Evolutionary conservation across 2,797 vertebrate genomes (phyloP).

Genomic region (Enteromius unitaeniatus): DNA sequence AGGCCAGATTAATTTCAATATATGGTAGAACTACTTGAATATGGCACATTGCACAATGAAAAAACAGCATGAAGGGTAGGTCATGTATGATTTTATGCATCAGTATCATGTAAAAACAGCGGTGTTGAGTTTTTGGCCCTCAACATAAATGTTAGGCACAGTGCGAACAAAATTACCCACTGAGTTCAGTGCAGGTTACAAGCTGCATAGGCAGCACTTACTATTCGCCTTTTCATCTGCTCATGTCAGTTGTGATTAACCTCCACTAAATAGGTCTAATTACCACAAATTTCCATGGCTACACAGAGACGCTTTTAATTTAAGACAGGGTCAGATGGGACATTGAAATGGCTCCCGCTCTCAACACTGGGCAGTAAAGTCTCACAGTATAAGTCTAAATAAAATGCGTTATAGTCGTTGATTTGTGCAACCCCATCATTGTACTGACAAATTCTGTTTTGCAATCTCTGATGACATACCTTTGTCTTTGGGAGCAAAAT

Average conservation of each 20-base stretch:
- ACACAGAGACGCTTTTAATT: constrained; percentile 53
- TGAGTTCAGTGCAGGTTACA: constrained; percentile 43
- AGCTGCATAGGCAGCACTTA: constrained; percentile 51
- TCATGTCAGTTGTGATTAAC: constrained; percentile 72
- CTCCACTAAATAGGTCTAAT: constrained; percentile 83
- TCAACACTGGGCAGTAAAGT: constrained; percentile 22
- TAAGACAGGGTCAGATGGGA: constrained; percentile 47
- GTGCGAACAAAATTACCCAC: constrained; percentile 26
- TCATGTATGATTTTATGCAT: constrained; percentile 20
- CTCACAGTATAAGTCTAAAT: constrained; percentile 11
- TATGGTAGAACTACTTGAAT: background rate
- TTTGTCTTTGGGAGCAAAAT: constrained; percentile 51
- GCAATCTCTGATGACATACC: constrained; percentile 10
- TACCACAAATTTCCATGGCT: constrained; percentile 83
- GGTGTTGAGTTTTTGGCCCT: background rate
- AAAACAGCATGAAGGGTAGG: background rate
- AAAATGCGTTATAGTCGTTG: constrained; percentile 14
- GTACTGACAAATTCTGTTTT: constrained; percentile 3
- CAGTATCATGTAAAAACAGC: constrained; percentile 1
- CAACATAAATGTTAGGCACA: constrained; percentile 10
- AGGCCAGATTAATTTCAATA: background rate
- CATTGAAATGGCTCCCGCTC: constrained; percentile 35
- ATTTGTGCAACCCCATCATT: background rate
- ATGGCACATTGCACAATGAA: background rate
- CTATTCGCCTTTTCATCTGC: constrained; percentile 55